Conservation (phyloP, 1,140 invertebrate species). For the Megalopta genalis region DNA sequence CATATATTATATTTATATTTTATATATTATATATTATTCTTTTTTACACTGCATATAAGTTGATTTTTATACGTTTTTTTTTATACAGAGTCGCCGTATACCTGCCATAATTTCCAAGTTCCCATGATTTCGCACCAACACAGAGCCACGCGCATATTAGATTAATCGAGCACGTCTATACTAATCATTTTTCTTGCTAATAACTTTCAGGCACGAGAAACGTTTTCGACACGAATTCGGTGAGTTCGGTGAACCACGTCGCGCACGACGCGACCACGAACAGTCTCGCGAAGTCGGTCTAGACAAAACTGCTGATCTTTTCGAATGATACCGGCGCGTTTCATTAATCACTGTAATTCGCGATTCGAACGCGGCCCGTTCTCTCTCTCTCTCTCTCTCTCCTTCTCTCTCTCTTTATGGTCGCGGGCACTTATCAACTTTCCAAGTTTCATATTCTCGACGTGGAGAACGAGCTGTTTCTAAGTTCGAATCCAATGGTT, state of each 20-base stretch:
- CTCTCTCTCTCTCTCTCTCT: no score
- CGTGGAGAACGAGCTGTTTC: neutral
- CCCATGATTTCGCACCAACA: neutral
- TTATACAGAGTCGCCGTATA: no score
- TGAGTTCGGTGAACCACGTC: constrained; percentile 26
- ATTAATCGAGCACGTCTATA: neutral
- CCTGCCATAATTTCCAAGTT: no score
- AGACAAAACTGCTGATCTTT: constrained; percentile 5
- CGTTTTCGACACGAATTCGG: constrained; percentile 37
- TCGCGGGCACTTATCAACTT: no score
- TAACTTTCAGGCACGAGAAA: constrained; percentile 4
- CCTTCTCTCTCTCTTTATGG: no score
- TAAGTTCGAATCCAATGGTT: no score
- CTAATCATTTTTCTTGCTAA: neutral
- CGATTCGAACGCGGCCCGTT: no score
- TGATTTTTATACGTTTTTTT: no score
- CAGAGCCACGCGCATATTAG: neutral
- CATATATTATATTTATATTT: no score
- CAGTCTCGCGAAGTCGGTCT: neutral
- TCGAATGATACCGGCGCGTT: neutral
- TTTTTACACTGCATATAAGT: no score
- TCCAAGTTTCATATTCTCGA: no score
- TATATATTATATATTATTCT: no score
- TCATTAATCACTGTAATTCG: constrained; percentile 9
- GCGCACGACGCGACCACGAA: constrained; percentile 33